These are phyloP conservation scores for Athene cunicularia DNA, from an alignment of 2,113 vertebrate genomes.

Conservation along the genomic window DNA sequence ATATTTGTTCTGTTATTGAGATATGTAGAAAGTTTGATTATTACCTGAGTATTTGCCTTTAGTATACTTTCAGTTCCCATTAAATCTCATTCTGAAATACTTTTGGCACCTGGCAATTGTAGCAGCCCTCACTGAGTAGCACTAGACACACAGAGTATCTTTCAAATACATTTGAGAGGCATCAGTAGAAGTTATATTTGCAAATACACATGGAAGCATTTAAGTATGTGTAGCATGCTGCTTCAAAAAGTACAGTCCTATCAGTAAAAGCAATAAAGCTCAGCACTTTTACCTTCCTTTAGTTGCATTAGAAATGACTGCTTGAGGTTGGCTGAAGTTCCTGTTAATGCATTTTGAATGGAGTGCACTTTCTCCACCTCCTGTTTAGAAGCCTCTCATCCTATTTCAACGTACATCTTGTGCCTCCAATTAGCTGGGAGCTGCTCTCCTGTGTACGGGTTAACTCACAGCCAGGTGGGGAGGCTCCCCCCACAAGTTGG, in stretches of 20 bases:
- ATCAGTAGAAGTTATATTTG: neutral
- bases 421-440: neutral
- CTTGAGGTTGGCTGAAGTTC: constrained; percentile 20
- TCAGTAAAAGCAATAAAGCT: constrained; percentile 14
- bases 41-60: neutral
- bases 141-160: neutral
- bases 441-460: neutral
- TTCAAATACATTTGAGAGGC: neutral
- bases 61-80: neutral
- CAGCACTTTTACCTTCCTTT: constrained; percentile 26
- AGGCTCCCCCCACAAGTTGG: neutral
- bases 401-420: neutral
- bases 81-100: neutral
- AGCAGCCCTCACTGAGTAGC: neutral
- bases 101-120: neutral
- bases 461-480: neutral
- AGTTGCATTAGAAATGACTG: constrained; percentile 5
- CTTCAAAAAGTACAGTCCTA: neutral
- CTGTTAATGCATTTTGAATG: constrained; percentile 33
- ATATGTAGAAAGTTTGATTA: neutral
- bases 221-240: neutral
- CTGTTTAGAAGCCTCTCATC: constrained; percentile 9
- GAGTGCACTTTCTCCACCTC: neutral
- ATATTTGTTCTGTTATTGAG: neutral
- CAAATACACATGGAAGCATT: neutral